Evolutionary conservation across 1,140 invertebrate genomes (phyloP).

Genomic region (Spodoptera frugiperda): DNA sequence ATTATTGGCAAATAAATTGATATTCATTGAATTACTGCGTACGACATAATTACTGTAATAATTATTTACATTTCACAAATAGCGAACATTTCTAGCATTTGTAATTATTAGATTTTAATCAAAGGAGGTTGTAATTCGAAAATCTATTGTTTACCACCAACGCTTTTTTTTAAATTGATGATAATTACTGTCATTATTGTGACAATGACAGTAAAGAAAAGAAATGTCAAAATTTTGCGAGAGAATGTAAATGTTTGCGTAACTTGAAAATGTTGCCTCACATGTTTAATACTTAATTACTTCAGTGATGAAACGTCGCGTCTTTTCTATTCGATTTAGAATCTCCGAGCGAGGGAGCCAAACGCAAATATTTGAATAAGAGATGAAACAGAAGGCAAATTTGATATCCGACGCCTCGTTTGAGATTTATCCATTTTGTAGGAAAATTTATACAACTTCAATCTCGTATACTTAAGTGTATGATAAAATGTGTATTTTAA

Average conservation of each 20-base stretch:
- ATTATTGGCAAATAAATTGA: not conserved
- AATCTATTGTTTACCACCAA: conserved; percentile 26
- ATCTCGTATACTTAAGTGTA: not conserved
- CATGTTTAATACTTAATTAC: not conserved
- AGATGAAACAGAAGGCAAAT: conserved; percentile 15
- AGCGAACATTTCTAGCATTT: conserved; percentile 55
- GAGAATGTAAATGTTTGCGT: conserved; percentile 35
- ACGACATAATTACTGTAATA: conserved; percentile 23
- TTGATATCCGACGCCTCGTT: not conserved
- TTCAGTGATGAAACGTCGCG: not conserved
- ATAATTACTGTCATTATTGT: not conserved
- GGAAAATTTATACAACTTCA: not conserved
- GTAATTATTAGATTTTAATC: not conserved
- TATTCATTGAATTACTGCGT: not conserved
- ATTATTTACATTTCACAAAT: conserved; percentile 62
- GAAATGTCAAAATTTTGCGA: not conserved
- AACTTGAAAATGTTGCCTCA: not conserved
- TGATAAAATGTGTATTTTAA: too few relatives aligned
- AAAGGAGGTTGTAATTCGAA: conserved; percentile 33
- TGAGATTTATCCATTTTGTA: not conserved
- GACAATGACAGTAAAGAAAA: conserved; percentile 12
- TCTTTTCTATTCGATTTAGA: not conserved
- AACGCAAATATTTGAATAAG: conserved; percentile 22
- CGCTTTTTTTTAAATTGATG: too few relatives aligned
- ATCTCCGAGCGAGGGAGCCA: not conserved